A percentile compares a stretch with the other conserved stretches of the same genome.
Conservation (phyloP, 2,888 invertebrate genomes). For the Branchipolynoe longqiensis region DNA sequence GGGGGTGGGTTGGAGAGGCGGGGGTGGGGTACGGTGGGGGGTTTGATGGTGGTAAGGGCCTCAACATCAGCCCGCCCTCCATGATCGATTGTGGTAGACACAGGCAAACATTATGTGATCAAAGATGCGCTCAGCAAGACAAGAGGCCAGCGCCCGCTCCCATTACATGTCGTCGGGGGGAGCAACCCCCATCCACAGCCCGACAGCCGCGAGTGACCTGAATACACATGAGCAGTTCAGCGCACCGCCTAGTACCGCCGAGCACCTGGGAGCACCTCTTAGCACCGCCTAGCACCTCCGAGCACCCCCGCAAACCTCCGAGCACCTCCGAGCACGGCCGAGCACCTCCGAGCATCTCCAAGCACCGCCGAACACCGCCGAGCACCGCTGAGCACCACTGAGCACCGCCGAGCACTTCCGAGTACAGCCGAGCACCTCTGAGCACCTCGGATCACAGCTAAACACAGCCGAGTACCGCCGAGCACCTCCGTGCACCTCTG, state of each 20-base stretch:
- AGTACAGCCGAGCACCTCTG: background rate
- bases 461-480: too few species aligned
- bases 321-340: background rate
- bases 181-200: constrained; percentile 9
- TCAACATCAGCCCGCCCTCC: background rate
- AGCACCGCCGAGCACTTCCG: background rate
- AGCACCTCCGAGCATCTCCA: background rate
- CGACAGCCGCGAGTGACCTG: constrained; percentile 11
- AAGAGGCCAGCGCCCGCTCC: background rate
- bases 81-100: constrained; percentile 36
- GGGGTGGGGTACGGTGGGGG: background rate
- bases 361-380: background rate
- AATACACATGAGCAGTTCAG: constrained; percentile 13
- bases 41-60: too few species aligned
- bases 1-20: too few species aligned
- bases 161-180: constrained; percentile 37
- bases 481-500: too few species aligned
- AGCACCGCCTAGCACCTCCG: background rate
- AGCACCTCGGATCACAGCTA: background rate
- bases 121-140: constrained; percentile 13
- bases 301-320: background rate
- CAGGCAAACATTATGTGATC: constrained; percentile 45
- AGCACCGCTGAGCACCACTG: background rate
- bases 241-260: background rate
- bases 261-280: background rate